phyloP scores from a whole-genome alignment of 1,140 invertebrate genomes.

The Maniola jurtina region DNA sequence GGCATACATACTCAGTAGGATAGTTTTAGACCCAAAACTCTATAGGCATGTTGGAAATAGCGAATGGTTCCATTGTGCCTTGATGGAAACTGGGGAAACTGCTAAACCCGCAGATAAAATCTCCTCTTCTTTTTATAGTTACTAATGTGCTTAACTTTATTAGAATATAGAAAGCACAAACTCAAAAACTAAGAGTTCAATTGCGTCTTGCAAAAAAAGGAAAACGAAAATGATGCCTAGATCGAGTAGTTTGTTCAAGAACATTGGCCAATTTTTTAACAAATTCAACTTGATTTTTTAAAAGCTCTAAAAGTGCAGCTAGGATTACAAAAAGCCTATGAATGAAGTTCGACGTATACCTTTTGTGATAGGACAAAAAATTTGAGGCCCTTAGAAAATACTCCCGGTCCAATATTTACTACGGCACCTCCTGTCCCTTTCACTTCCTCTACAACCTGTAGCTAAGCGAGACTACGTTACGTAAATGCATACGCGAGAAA shows the following conservation, averaged over 20 bases:
- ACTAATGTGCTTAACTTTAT: too few species aligned
- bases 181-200: background rate
- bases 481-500: constrained; percentile 44
- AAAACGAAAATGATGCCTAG: background rate
- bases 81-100: too few species aligned
- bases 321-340: constrained; percentile 45
- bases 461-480: constrained; percentile 53
- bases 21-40: too few species aligned
- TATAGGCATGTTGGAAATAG: too few species aligned
- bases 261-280: constrained; percentile 1
- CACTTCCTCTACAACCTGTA: constrained; percentile 75
- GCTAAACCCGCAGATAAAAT: too few species aligned
- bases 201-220: background rate
- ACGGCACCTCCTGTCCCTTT: constrained; percentile 73
- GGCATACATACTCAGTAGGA: too few species aligned
- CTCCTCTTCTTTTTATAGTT: too few species aligned
- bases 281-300: background rate
- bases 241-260: background rate
- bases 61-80: too few species aligned
- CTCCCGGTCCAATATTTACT: constrained; percentile 75
- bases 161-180: background rate
- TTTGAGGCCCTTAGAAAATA: constrained; percentile 59
- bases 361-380: constrained; percentile 66
- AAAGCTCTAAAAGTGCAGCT: constrained; percentile 16
- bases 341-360: constrained; percentile 59